phyloP scores from a whole-genome alignment of 2,888 invertebrate genomes.

The Tethea ocularis region DNA sequence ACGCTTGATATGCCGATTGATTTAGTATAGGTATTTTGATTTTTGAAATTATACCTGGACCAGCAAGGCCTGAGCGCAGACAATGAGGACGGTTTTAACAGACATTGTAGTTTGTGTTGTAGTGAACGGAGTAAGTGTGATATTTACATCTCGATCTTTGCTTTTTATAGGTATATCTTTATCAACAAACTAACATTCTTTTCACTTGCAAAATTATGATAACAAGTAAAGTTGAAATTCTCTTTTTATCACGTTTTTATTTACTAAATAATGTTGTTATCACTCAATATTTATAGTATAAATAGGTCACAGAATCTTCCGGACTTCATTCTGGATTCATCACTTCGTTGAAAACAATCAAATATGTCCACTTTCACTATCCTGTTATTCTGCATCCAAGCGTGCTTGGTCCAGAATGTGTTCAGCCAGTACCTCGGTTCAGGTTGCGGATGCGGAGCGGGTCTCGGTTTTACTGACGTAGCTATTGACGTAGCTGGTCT shows the following conservation, averaged over 20 bases:
- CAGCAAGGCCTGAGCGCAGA: background rate
- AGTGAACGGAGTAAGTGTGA: too few relatives aligned
- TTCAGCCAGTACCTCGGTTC: slow-evolving; percentile 16
- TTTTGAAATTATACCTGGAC: slow-evolving; percentile 9
- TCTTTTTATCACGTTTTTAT: background rate
- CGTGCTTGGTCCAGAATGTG: slow-evolving; percentile 18
- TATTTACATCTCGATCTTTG: too few relatives aligned
- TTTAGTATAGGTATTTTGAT: too few relatives aligned
- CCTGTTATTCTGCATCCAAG: slow-evolving; percentile 14
- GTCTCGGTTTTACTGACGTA: background rate
- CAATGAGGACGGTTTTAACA: too few relatives aligned
- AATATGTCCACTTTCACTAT: slow-evolving; percentile 13
- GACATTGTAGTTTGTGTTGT: background rate
- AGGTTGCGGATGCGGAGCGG: slow-evolving; percentile 3
- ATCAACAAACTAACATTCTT: background rate
- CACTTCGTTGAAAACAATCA: slow-evolving; percentile 6
- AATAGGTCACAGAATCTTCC: background rate
- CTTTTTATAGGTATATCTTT: background rate
- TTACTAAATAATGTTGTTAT: background rate
- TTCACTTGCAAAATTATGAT: background rate
- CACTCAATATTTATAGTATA: background rate
- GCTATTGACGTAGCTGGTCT: slow-evolving; percentile 14
- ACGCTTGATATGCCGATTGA: background rate
- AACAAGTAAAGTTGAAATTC: background rate
- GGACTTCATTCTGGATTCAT: background rate